Evolutionary conservation across 2,113 vertebrate genomes (phyloP).

Genomic region (Steatornis caripensis): DNA sequence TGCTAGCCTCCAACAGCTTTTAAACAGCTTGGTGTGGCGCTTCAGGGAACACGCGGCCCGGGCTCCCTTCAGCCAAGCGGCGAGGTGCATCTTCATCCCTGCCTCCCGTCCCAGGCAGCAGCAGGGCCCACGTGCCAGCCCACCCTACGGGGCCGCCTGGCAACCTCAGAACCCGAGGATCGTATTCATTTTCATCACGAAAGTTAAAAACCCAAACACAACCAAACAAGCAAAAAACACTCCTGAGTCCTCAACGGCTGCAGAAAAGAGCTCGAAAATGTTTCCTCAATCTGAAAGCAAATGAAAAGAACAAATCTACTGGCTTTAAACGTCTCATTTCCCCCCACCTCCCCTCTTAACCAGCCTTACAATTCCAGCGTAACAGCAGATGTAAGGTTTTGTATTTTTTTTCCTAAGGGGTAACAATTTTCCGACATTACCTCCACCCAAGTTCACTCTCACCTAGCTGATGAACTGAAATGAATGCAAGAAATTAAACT

Average conservation of each 20-base stretch:
- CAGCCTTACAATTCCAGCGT: fast-evolving
- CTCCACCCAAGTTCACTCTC: fast-evolving
- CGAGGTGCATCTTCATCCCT: background rate
- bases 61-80: background rate
- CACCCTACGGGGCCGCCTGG: background rate
- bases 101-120: background rate
- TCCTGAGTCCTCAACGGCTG: fast-evolving
- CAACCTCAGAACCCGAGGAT: no score
- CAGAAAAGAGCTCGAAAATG: background rate
- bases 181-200: fast-evolving
- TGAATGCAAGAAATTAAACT: background rate
- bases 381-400: background rate
- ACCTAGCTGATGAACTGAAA: background rate
- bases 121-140: background rate
- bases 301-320: background rate
- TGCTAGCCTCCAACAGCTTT: background rate
- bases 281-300: background rate
- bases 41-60: fast-evolving
- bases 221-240: background rate
- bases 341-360: fast-evolving
- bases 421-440: background rate
- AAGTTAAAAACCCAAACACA: background rate
- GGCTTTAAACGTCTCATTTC: background rate
- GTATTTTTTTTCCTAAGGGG: background rate
- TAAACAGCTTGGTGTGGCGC: fast-evolving